A percentile compares a stretch with the other conserved stretches of the same genome.
Evolutionary conservation across 2,113 vertebrate genomes (phyloP).

Genomic region (Bujurquina vittata): DNA sequence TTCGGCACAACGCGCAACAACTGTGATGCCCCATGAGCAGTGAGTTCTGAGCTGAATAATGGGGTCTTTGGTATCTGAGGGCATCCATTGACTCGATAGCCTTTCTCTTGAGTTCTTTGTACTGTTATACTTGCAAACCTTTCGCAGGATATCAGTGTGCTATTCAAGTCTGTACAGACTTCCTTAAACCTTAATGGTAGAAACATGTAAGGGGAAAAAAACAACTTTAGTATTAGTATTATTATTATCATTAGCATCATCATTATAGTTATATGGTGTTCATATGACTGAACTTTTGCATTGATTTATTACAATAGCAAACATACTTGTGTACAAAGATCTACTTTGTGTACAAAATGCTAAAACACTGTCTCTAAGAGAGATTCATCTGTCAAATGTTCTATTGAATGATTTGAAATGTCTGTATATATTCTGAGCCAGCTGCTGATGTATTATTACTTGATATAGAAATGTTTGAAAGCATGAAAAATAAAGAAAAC

Average conservation of each 20-base stretch:
- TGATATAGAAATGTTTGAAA: conserved; percentile 39
- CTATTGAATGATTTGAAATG: conserved; percentile 82
- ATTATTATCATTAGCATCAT: conserved; percentile 1
- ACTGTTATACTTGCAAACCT: conserved; percentile 68
- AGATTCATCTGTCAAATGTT: conserved; percentile 84
- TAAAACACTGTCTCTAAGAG: conserved; percentile 83
- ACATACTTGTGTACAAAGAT: conserved; percentile 80
- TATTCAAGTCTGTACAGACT: conserved; percentile 76
- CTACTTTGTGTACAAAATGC: conserved; percentile 81
- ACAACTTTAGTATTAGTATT: conserved; percentile 9
- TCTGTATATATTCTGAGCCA: conserved; percentile 67
- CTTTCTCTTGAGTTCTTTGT: conserved; percentile 55
- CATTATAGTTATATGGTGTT: conserved; percentile 75
- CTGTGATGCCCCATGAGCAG: conserved; percentile 39
- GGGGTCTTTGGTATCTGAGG: conserved; percentile 62
- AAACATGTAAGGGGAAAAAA: conserved; percentile 27
- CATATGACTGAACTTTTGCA: conserved; percentile 77
- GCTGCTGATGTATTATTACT: conserved; percentile 63
- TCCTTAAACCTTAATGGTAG: conserved; percentile 60
- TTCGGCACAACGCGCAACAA: conserved; percentile 31
- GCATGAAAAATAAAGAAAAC: conserved; percentile 72
- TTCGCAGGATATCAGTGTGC: conserved; percentile 62
- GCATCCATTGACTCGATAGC: conserved; percentile 47
- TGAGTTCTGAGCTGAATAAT: conserved; percentile 36
- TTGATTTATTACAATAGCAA: conserved; percentile 77